A percentile compares a stretch with the other conserved stretches of the same genome.
These are phyloP conservation scores for Karalla daura DNA, from an alignment of 2,797 vertebrate genomes.

Conservation along the genomic window DNA sequence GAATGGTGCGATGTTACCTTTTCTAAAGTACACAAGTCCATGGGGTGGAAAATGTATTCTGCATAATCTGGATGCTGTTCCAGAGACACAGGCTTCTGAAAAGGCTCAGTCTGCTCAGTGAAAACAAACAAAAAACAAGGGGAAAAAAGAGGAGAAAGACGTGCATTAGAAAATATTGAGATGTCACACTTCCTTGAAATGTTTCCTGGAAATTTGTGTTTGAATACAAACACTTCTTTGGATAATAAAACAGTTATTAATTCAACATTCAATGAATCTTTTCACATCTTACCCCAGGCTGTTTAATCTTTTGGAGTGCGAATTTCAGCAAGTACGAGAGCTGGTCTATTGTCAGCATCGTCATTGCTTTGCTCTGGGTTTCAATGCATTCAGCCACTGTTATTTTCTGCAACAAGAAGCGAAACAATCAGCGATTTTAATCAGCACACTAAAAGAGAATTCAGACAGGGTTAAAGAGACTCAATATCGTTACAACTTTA, in stretches of 20 bases:
- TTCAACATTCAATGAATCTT: neutral
- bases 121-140: conserved; percentile 2
- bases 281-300: conserved; percentile 92
- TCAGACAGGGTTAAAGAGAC: neutral
- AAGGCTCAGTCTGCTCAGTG: conserved; percentile 92
- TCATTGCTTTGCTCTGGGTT: conserved; percentile 99
- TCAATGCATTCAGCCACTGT: conserved; percentile 99
- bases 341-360: conserved; percentile 97
- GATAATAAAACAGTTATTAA: neutral
- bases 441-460: neutral
- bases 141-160: too few species aligned
- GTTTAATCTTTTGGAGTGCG: conserved; percentile 99
- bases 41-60: conserved; percentile 98
- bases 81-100: conserved; percentile 97
- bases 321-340: conserved; percentile 98
- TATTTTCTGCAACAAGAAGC: conserved; percentile 91
- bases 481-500: neutral
- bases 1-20: conserved; percentile 88
- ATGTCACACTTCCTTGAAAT: neutral
- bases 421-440: conserved; percentile 15
- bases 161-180: neutral
- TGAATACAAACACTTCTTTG: conserved; percentile 4
- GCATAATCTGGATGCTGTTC: conserved; percentile 99
- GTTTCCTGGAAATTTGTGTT: conserved; percentile 6
- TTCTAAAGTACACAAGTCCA: conserved; percentile 98